These are phyloP conservation scores for Tragelaphus strepsiceros DNA, from an alignment of 2,113 vertebrate species.

Conservation along the genomic window DNA sequence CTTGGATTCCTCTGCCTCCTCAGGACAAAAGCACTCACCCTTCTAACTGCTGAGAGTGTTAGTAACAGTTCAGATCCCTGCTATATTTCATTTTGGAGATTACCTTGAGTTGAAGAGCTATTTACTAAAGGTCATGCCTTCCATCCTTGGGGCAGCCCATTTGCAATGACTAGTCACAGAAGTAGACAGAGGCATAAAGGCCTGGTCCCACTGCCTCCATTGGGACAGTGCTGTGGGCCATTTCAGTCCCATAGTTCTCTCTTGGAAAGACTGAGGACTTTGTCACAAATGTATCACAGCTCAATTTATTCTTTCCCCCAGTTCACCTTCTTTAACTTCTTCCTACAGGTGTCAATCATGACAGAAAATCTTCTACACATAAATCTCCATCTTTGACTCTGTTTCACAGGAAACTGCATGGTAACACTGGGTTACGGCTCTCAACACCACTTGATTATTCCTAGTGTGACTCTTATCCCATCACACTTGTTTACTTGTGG, in stretches of 20 bases:
- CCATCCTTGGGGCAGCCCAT: not conserved
- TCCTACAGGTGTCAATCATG: not conserved
- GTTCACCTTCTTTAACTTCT: not conserved
- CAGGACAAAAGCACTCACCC: not conserved
- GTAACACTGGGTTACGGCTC: not conserved
- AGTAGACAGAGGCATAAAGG: not conserved
- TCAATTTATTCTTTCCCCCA: not conserved
- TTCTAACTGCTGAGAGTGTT: not conserved
- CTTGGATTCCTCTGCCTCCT: not conserved
- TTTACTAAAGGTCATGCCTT: not conserved
- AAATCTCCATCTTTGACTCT: not conserved
- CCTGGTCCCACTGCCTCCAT: not conserved
- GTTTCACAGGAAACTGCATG: not conserved
- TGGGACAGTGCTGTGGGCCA: not conserved
- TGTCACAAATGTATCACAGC: not conserved
- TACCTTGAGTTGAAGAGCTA: not conserved
- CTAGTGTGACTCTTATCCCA: not conserved
- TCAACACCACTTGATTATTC: not conserved
- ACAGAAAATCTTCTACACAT: not conserved
- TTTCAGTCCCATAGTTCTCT: not conserved
- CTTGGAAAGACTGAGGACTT: not conserved
- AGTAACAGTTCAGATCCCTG: not conserved
- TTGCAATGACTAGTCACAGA: not conserved
- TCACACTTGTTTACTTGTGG: constrained; percentile 27
- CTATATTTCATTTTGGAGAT: not conserved